These are phyloP conservation scores for Aix galericulata DNA, from an alignment of 2,113 vertebrate genomes.

Conservation along the genomic window DNA sequence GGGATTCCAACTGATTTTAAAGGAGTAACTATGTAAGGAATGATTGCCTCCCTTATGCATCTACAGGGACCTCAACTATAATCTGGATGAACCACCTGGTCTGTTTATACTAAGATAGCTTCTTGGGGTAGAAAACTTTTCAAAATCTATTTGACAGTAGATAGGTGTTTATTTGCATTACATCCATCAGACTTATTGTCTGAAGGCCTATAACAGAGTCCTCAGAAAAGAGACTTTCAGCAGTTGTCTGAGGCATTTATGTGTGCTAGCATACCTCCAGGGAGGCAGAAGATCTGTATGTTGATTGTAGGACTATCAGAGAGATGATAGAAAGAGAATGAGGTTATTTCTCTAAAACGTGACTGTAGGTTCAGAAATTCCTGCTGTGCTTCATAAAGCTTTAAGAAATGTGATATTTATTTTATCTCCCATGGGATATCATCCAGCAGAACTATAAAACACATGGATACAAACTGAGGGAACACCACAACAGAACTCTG, in stretches of 20 bases:
- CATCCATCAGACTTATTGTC: fast-evolving
- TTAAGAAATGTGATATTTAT: not conserved
- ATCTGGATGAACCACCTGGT: not conserved
- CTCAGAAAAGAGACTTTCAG: not conserved
- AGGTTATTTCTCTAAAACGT: not conserved
- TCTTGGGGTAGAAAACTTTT: not conserved
- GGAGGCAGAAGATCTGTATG: not conserved
- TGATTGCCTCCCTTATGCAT: not conserved
- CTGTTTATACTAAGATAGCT: not conserved
- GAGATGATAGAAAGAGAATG: not conserved
- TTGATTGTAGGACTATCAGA: not conserved
- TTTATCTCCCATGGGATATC: not conserved
- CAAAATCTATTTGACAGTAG: not conserved
- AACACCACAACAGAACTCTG: not conserved
- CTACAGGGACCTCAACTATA: not conserved
- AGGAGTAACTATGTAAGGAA: not conserved
- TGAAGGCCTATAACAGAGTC: not conserved
- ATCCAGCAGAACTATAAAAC: not conserved
- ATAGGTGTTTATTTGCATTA: not conserved
- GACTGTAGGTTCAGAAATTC: not conserved
- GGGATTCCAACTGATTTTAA: not conserved
- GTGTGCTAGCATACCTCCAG: not conserved
- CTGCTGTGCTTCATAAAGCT: not conserved
- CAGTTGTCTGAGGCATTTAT: not conserved
- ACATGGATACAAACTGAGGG: not conserved